Evolutionary conservation across 2,888 invertebrate species (phyloP), one percentile per base, ranked within the genome.

Genomic region (Troides oblongomaculatus): DNA sequence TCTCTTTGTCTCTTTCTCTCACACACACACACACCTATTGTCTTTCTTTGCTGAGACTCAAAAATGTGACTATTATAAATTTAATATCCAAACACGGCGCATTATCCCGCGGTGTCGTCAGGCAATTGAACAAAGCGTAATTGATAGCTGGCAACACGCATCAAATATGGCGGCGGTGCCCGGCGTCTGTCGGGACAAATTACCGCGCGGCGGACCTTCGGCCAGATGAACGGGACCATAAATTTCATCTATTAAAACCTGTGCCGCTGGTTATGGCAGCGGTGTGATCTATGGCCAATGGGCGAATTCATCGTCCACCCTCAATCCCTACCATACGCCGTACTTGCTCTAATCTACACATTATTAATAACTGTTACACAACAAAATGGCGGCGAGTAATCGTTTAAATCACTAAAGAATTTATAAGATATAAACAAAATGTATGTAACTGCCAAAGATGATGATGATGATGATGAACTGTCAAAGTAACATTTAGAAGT

Each of bases 241-340:
- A 89, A 89, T 89, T 88, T 86, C 81, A 79, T 81, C 85, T 84
- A 87, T 87, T 87, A 85, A 86, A 87, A 84, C 86, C 83, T 81
- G 77, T 69, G 73, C 72, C 73, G 43, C 69, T 72, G 74, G 67
- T 74, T 74, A 75, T 75, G 75, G 73, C 63, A 58, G 36, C 30
- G 62, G n/a, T 50, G 53, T 69, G 53, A 66, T 53, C 58, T 69
- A 65, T 65, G 25, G n/a, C 12, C 57, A 43, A n/a, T 57, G 57
- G 64, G 58, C 46, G 68, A 50, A 50, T 50, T 17, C 50, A 50
- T 50, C 17, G 50, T 50, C 18, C 3, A 50, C 50, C 50, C 50
- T 50, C 50, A 17, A 18, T 18, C 0, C 2, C 50, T 50, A 14
- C 17, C 2, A 50, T 18, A 50, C 14, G 50, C 12, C 14, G 5